Base-by-base conservation (phyloP, 2,113 vertebrate species). In the Callopanchax toddi region DNA sequence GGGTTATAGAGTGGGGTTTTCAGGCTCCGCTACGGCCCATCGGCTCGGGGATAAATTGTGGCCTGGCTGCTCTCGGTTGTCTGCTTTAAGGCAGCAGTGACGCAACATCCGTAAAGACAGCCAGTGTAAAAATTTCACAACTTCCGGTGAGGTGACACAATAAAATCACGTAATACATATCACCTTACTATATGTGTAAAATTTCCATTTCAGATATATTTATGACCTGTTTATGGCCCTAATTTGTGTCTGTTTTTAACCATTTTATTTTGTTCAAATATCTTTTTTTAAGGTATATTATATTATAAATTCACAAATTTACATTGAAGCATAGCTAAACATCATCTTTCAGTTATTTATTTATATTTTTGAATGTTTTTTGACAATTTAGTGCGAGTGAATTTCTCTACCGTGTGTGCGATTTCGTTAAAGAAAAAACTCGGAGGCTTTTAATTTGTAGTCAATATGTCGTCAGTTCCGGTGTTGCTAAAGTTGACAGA, bases 51-150 rank as follows among this genome's bases (percentile, higher is more conserved):
- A 4, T 73, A 20, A 20, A 10, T 50, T 49, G 15, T 34, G 65
- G 73, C 66, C 61, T 62, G 49, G 46, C 15, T 54, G 34, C 1
- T 17, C 13, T 52, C 62, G 48, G 39, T 56, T 62, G 71, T 37
- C 39, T 12, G 74, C 61, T 87, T 84, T 84, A 76, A 82, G 65
- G 63, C 63, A 60, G 48, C 69, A n/a, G 77, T 88, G 86, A 88
- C 86, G 86, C 86, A 88, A 83, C 26, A 64, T 83, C 59, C 57
- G 52, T 71, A 65, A 71, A 87, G 20, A 0, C 0, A 6, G 15
- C 23, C 0, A 39, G 15, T 8, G 53, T 36, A 1, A 1, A 0
- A 3, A 1, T 26, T 34, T 4, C 1, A 1, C 1, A 6, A 25
- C 64, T 61, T 88, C 84, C 79, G 57, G 54, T n/a, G 0, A 3